phyloP scores from a whole-genome alignment of 2,797 vertebrate species.

The Gymnoscopelus braueri region DNA sequence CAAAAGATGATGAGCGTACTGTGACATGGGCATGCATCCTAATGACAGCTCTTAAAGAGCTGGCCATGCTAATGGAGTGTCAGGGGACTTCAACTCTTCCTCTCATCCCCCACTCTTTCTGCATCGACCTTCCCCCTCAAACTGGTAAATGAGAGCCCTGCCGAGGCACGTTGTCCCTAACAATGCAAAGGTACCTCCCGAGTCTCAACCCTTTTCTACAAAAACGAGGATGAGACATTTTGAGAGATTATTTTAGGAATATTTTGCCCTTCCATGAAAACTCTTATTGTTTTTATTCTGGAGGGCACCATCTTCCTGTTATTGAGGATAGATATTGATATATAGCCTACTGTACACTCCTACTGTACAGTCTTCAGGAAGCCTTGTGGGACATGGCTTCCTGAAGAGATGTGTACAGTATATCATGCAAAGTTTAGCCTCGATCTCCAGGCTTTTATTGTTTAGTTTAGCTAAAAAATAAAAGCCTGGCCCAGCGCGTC shows the following conservation, averaged over 20 bases:
- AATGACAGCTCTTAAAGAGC: slow-evolving; percentile 55
- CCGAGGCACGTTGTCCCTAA: slow-evolving; percentile 27
- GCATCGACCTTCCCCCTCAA: slow-evolving; percentile 29
- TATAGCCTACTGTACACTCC: too few relatives aligned
- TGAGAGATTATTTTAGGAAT: too few relatives aligned
- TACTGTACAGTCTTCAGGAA: too few relatives aligned
- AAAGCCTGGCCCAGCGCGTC: too few relatives aligned
- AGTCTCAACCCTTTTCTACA: not conserved
- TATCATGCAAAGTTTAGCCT: too few relatives aligned
- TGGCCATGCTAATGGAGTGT: slow-evolving; percentile 59
- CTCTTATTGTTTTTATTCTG: too few relatives aligned
- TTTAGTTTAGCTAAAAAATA: too few relatives aligned
- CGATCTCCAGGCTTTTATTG: too few relatives aligned
- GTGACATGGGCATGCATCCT: slow-evolving; percentile 32
- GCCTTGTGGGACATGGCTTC: slow-evolving; percentile 41
- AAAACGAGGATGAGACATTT: too few relatives aligned
- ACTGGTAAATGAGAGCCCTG: slow-evolving; percentile 30
- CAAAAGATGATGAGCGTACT: not conserved
- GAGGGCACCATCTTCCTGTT: too few relatives aligned
- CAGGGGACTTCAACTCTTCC: slow-evolving; percentile 32
- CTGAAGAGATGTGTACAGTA: not conserved
- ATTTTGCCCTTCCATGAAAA: too few relatives aligned
- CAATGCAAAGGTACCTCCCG: slow-evolving; percentile 13
- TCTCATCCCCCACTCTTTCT: slow-evolving; percentile 15
- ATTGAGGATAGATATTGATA: too few relatives aligned